Evolutionary conservation across 2,797 vertebrate genomes (phyloP), one percentile per base, ranked within the genome.

Genomic region (Peromyscus aztecus): DNA sequence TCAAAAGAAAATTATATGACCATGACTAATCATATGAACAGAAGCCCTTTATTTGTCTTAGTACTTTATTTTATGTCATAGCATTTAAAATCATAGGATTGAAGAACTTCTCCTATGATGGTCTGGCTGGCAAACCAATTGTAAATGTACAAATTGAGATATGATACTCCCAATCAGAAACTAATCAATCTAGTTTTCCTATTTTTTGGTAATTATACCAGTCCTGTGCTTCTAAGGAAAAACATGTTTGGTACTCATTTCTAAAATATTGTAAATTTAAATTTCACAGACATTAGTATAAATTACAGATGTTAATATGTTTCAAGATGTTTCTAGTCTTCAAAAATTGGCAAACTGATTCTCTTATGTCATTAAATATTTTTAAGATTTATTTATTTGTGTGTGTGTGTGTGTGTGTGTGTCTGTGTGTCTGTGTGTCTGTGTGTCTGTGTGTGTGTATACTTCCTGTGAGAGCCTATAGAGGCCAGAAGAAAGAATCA

Each of bases 1-100:
- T 78, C 34, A 91, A 91, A 94, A 94, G 3, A 5, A 92, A 76
- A 1, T 73, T 94, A 96, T 96, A 90, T 69, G 46, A 75, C 27
- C 11, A 52, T 67, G 6, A 43, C 34, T 83, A 83, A 40, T 91
- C 16, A 57, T 40, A 29, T 61, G 83, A 46, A 63, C 21, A 63
- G 46, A 71, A 84, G 43, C 1, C 4, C 0, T n/a, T 81, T 12
- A 49, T 17, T 82, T 17, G 23, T 21, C 0, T 96, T 88, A 86
- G 5, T 10, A 84, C 4, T 52, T 55, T 43, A 88, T 31, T 7
- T 88, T 16, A 81, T 95, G 69, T 46, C n/a, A 63, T 16, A 59
- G 67, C 46, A 86, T 73, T 89, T 75, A 73, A 91, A 89, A 57
- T 82, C 31, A 61, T 85, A 84, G 14, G 24, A 87, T 13, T 89